Evolutionary conservation across 2,888 invertebrate species (phyloP), one percentile per base, ranked within the genome.

Genomic region (Apamea epomidion): DNA sequence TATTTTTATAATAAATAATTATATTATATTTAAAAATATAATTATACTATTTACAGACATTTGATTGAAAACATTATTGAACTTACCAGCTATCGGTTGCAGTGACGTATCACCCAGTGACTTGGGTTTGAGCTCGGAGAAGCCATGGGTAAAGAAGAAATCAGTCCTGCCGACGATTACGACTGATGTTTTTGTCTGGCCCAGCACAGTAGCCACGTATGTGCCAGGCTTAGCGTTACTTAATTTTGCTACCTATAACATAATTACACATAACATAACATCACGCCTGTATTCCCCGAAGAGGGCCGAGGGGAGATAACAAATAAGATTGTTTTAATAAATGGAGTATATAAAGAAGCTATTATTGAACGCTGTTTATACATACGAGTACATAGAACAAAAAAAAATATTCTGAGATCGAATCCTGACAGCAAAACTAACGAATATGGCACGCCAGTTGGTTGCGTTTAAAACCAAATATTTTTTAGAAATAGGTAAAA

Each of bases 1-100:
- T 16, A 25, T 3, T 54, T 14, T n/a, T n/a, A n/a, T 60, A 8
- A 42, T 45, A n/a, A n/a, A n/a, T n/a, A n/a, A n/a, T 45, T 45
- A 45, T 45, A 12, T 45, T 12, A 12, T 48, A 48, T 48, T 48
- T 42, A 42, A 42, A 42, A 42, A 7, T 7, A 48, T 5, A 16
- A 48, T 48, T 7, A 12, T 37, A 37, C 6, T 32, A 42, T 42
- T 37, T 21, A n/a, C 25, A 32, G 8, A 42, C 4, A 45, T 54
- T 37, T n/a, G 14, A n/a, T 68, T 21, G n/a, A 37, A n/a, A 29
- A 25, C 14, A 60, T 21, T 32, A 29, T 32, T 71, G 14, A 58
- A 83, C 88, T 89, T n/a, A 89, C 89, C 62, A n/a, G 85, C 81
- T 25, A 89, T 81, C 4, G 90, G 91, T 51, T 90, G 91, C 12